A percentile compares a stretch with the other conserved stretches of the same genome.
phyloP scores from a whole-genome alignment of 2,888 invertebrate genomes.

The Hydroisotoma schaefferi region DNA sequence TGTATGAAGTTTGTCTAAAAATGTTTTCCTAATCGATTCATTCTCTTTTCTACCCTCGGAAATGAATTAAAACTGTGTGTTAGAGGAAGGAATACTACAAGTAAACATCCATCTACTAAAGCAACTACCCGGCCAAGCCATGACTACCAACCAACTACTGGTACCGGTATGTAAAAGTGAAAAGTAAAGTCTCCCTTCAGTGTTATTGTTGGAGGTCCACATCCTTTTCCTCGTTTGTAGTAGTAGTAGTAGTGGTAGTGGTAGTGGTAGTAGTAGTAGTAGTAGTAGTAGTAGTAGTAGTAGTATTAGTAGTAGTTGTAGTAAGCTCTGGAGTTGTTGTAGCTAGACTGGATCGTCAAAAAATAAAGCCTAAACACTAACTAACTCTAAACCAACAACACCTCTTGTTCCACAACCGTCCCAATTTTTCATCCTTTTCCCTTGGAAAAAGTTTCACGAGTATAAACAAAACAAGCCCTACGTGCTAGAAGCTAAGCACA shows the following conservation, averaged over 20 bases:
- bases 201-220: conserved; percentile 38
- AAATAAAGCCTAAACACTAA: conserved; percentile 14
- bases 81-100: conserved; percentile 14
- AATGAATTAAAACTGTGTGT: conserved; percentile 25
- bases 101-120: not conserved
- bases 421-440: not conserved
- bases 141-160: too few relatives aligned
- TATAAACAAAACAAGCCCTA: too few relatives aligned
- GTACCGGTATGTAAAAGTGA: too few relatives aligned
- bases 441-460: too few relatives aligned
- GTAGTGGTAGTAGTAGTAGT: too few relatives aligned
- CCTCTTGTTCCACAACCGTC: conserved; percentile 4
- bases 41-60: conserved; percentile 18
- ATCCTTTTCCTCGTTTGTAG: conserved; percentile 6
- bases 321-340: too few relatives aligned
- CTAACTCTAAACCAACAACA: conserved; percentile 19
- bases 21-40: conserved; percentile 45
- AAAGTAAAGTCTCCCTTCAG: conserved; percentile 17
- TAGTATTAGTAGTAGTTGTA: too few relatives aligned
- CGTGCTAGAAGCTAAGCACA: too few relatives aligned
- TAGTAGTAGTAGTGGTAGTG: too few relatives aligned
- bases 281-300: too few relatives aligned
- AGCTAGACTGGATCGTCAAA: not conserved
- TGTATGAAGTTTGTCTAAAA: conserved; percentile 43
- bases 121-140: not conserved